Conservation (phyloP, 2,113 vertebrate genomes). For the Geothlypis trichas region DNA sequence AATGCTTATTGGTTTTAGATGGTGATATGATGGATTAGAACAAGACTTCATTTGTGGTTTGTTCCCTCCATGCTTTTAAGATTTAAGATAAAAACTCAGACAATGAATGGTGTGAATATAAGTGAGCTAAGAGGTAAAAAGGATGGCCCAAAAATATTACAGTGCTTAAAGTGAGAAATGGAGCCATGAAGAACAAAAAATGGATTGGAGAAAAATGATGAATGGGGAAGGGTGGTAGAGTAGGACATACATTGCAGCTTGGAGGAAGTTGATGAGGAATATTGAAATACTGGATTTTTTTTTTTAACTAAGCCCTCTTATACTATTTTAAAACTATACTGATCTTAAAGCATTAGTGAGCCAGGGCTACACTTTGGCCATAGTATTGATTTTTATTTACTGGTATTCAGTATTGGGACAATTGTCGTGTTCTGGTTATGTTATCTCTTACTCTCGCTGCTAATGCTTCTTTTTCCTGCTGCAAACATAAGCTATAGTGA, state of each 20-base stretch:
- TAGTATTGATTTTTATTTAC: background rate
- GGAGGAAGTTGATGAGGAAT: background rate
- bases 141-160: background rate
- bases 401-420: background rate
- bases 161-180: background rate
- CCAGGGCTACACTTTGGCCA: background rate
- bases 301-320: background rate
- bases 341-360: background rate
- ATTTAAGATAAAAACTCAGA: background rate
- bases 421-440: background rate
- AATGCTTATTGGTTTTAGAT: slow-evolving; percentile 23
- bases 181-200: background rate
- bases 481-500: background rate
- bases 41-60: background rate
- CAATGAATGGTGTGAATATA: background rate
- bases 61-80: background rate
- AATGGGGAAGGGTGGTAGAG: background rate
- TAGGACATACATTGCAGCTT: background rate
- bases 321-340: background rate
- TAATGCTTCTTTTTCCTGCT: background rate
- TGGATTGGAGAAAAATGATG: background rate
- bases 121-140: background rate
- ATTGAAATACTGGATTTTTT: background rate
- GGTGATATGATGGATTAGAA: background rate
- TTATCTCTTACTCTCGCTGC: background rate